Base-by-base conservation (phyloP, 2,797 vertebrate genomes). In the Ciconia nigra region DNA sequence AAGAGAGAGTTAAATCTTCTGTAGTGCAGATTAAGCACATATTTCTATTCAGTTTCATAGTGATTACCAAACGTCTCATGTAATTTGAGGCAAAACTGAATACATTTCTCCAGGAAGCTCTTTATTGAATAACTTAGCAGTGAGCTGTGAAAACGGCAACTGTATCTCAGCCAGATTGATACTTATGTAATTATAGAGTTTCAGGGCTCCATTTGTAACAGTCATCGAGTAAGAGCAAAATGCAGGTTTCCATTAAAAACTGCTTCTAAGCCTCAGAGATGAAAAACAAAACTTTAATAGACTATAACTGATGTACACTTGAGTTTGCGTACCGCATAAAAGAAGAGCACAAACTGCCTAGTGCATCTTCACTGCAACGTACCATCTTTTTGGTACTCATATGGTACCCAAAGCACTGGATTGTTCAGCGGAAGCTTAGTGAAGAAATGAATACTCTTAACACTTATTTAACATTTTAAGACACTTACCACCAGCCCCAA, bases 401-500 rank as follows among this genome's bases (percentile, higher is more conserved):
- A 7, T 4, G 7, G 24, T 17, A 58, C 49, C 26, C 57, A 81
- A 41, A 71, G 76, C 61, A 47, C 59, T 17, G 15, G 4, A 9
- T 5, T 84, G 66, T 65, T 83, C 37, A 77, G 61, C 2, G 6
- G 29, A 83, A 69, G 31, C 24, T 37, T 1, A 79, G 39, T 4
- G n/a, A 54, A 71, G 33, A 63, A 81, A 79, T 31, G 37, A n/a
- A 26, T 5, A 72, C 5, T 33, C 12, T 58, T 33, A 22, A 44
- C 20, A 46, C 54, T 33, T 26, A 92, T 39, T 58, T 71, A 62
- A 31, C 41, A 15, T 69, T 80, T 87, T 51, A 69, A 76, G 57
- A 54, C 58, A 98, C 98, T 98, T 97, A 99, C 99, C 99, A 90
- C 99, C 99, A 33, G 99, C 99, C 58, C 99, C 99, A 37, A 99